These are phyloP conservation scores for Taxidea taxus DNA, from an alignment of 2,113 vertebrate species.

Conservation along the genomic window DNA sequence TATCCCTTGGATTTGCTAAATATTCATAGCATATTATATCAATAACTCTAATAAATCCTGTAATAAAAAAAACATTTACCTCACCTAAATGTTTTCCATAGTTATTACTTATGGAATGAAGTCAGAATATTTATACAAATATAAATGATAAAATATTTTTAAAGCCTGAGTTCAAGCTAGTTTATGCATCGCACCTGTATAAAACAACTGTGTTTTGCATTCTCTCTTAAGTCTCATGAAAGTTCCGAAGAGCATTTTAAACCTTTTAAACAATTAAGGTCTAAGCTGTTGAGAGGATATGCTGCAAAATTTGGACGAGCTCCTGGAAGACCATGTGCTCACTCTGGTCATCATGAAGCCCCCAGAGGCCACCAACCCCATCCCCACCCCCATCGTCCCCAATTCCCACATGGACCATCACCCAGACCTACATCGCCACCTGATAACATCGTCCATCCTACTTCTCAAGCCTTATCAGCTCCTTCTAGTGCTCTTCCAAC, in stretches of 20 bases:
- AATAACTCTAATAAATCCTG: neutral
- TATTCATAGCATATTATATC: neutral
- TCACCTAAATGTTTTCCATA: neutral
- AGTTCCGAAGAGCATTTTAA: neutral
- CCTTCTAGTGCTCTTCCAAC: neutral
- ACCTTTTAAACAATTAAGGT: accelerated
- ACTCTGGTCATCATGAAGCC: accelerated
- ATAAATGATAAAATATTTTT: neutral
- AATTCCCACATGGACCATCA: accelerated
- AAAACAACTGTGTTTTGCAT: neutral
- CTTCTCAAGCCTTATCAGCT: neutral
- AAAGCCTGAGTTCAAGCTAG: neutral
- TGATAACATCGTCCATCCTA: neutral
- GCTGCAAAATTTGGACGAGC: accelerated
- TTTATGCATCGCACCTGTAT: neutral
- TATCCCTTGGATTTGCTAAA: neutral
- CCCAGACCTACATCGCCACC: neutral
- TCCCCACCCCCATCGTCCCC: accelerated
- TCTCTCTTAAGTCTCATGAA: neutral
- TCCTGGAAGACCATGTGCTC: neutral
- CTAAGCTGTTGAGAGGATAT: accelerated
- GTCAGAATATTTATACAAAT: neutral
- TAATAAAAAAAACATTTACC: neutral
- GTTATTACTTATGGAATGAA: neutral
- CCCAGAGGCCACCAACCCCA: accelerated